These are phyloP conservation scores for Oikopleura vanhoeffeni DNA, from an alignment of 23 tunicate genomes.

Conservation along the genomic window DNA sequence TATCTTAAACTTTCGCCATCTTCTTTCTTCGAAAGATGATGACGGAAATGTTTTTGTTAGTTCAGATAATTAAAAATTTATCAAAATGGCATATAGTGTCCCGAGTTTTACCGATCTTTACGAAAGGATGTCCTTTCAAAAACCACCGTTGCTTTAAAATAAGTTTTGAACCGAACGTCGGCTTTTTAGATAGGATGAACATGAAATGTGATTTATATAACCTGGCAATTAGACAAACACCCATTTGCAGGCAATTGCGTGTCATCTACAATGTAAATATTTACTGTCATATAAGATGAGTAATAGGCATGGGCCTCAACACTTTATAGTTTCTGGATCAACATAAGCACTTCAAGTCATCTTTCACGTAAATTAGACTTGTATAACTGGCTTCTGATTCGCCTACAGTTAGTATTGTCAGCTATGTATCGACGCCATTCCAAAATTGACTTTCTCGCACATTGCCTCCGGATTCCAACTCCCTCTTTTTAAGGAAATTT, in stretches of 20 bases:
- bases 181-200: too few species aligned
- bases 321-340: neutral
- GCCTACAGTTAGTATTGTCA: constrained; percentile 40
- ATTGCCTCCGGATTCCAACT: constrained; percentile 61
- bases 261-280: constrained; percentile 46
- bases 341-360: neutral
- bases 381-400: neutral
- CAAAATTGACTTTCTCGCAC: constrained; percentile 69
- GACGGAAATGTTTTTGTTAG: too few species aligned
- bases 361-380: too few species aligned
- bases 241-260: constrained; percentile 43
- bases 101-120: too few species aligned
- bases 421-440: constrained; percentile 41
- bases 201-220: too few species aligned
- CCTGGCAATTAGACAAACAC: constrained; percentile 59
- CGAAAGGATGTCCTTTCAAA: neutral
- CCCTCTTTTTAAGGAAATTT: too few species aligned
- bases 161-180: too few species aligned
- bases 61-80: too few species aligned
- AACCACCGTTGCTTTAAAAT: neutral
- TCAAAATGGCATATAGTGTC: too few species aligned
- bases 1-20: too few species aligned
- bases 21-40: too few species aligned
- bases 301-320: constrained; percentile 32
- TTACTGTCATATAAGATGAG: constrained; percentile 86